These are phyloP conservation scores for Eupithecia abbreviata DNA, from an alignment of 2,888 invertebrate genomes.

Conservation along the genomic window DNA sequence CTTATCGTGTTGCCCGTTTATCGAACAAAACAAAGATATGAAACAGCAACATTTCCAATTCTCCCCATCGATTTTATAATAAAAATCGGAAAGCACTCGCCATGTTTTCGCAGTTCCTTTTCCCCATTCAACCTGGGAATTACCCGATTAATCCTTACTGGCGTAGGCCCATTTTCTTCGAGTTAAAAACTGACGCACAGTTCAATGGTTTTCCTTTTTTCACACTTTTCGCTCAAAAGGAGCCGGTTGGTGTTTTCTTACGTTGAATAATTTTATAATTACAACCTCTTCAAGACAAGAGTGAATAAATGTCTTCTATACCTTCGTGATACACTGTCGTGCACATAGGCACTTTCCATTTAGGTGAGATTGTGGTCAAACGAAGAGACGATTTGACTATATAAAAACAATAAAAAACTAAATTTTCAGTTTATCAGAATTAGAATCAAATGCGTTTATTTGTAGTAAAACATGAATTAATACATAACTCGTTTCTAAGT, in stretches of 20 bases:
- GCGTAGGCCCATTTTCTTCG: slow-evolving; percentile 63
- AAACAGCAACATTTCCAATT: slow-evolving; percentile 10
- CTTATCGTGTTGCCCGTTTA: not conserved
- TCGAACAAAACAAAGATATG: slow-evolving; percentile 9
- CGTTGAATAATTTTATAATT: not conserved
- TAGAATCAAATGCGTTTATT: too few species aligned
- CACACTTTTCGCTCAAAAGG: slow-evolving; percentile 65
- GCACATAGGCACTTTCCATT: too few species aligned
- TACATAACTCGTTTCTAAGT: too few species aligned
- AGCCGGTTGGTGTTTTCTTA: slow-evolving; percentile 13
- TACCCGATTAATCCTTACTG: slow-evolving; percentile 61
- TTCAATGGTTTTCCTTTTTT: slow-evolving; percentile 68
- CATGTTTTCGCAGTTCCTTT: slow-evolving; percentile 51
- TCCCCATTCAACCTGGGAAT: slow-evolving; percentile 59
- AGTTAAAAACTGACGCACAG: slow-evolving; percentile 71
- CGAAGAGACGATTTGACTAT: too few species aligned
- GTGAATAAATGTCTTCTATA: too few species aligned
- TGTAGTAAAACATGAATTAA: too few species aligned
- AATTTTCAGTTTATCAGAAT: too few species aligned
- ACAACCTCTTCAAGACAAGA: too few species aligned
- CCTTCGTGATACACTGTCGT: too few species aligned
- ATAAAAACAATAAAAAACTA: too few species aligned
- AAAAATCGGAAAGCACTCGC: slow-evolving; percentile 47
- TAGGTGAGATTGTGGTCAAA: too few species aligned
- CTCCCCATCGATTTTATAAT: slow-evolving; percentile 50